These are phyloP conservation scores for Drosophila repleta DNA, from an alignment of 1,140 invertebrate genomes.

Conservation along the genomic window DNA sequence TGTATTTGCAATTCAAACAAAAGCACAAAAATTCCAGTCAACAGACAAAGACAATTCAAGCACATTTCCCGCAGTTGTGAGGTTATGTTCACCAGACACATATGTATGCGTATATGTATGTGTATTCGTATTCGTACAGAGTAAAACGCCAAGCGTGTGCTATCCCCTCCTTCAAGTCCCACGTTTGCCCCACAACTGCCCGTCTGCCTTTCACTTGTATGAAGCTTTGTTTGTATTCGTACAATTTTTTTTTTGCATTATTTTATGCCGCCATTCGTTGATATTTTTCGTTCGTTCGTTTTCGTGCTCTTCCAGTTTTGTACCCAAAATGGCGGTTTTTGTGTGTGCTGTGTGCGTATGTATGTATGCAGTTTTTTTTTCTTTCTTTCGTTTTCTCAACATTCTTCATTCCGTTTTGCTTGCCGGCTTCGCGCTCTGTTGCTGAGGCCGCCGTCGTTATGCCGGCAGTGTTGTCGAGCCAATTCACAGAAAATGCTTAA, in stretches of 20 bases:
- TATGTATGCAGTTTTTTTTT: conserved; percentile 49
- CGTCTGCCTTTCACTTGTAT: conserved; percentile 69
- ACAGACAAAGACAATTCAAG: conserved; percentile 47
- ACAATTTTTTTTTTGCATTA: conserved; percentile 61
- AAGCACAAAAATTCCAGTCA: conserved; percentile 43
- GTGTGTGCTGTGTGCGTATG: conserved; percentile 43
- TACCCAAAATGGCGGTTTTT: conserved; percentile 75
- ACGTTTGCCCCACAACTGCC: conserved; percentile 43
- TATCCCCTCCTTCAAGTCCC: conserved; percentile 29
- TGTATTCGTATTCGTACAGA: conserved; percentile 15
- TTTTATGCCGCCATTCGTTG: conserved; percentile 71
- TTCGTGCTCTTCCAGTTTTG: conserved; percentile 66
- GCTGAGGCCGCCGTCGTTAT: conserved; percentile 55
- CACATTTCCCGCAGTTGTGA: conserved; percentile 71
- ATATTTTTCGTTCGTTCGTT: conserved; percentile 63
- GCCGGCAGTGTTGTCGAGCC: conserved; percentile 50
- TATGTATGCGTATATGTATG: conserved; percentile 10
- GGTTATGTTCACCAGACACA: conserved; percentile 62
- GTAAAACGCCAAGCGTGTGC: conserved; percentile 27
- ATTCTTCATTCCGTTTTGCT: conserved; percentile 66
- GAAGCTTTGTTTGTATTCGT: conserved; percentile 64
- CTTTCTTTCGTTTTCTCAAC: conserved; percentile 48
- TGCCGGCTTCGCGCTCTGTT: conserved; percentile 68
- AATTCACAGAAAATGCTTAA: conserved; percentile 26
- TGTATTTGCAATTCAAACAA: conserved; percentile 36